A percentile compares a stretch with the other conserved stretches of the same genome.
Conservation (phyloP, 2,888 invertebrate genomes). For the Lithophane ornitopus region DNA sequence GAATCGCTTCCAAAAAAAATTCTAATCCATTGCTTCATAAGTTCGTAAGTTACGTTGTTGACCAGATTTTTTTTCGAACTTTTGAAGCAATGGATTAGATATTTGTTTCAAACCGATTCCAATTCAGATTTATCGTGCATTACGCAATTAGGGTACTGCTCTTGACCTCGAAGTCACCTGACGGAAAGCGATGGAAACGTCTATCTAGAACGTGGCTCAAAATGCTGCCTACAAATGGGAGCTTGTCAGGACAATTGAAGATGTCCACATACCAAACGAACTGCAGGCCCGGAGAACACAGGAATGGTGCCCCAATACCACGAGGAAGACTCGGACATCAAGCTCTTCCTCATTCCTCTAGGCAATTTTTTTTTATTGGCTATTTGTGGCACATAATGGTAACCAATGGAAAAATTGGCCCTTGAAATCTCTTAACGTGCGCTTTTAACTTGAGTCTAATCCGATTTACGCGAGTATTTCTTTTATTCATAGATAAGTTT, state of each 20-base stretch:
- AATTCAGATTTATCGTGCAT: no score
- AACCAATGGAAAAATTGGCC: neutral
- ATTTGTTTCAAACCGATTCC: no score
- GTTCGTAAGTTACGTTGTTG: no score
- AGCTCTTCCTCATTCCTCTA: neutral
- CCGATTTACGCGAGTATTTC: neutral
- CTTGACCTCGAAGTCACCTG: neutral
- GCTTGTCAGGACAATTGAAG: neutral
- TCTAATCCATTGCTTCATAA: no score
- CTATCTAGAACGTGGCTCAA: neutral
- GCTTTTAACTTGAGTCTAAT: neutral
- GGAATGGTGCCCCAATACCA: neutral
- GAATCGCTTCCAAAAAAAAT: no score
- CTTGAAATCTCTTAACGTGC: neutral
- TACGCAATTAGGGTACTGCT: no score
- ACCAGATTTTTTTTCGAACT: no score
- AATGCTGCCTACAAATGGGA: neutral
- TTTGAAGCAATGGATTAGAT: no score
- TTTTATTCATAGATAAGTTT: neutral
- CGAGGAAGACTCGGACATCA: neutral
- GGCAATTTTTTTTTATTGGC: neutral
- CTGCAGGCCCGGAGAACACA: neutral
- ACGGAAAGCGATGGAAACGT: neutral
- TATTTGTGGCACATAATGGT: no score
- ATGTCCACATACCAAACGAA: neutral